Evolutionary conservation across 2,113 vertebrate species (phyloP), one percentile per base, ranked within the genome.

Genomic region (Ammodytes dubius): DNA sequence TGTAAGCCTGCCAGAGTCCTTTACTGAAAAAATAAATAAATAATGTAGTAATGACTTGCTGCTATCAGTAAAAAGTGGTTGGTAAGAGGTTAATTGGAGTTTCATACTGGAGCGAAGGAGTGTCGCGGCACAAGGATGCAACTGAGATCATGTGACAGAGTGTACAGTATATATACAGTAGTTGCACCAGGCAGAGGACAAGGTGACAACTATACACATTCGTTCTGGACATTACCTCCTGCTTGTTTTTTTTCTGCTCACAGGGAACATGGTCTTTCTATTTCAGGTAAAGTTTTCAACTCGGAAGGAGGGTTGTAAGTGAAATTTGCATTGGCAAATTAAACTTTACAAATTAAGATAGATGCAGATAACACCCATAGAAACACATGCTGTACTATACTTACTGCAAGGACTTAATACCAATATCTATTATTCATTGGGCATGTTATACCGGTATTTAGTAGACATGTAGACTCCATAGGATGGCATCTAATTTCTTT

Each of bases 171-270:
- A 65, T 56, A 60, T 58, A 74, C 78, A 86, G 77, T 81, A 86
- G 77, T 81, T 70, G 65, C 60, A 82, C 40, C 27, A 77, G 60
- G 64, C 53, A 82, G 72, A 86, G 79, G 77, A 82, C 74, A 80
- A 82, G 65, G 53, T 19, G 56, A 76, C 81, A 59, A 15, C 58
- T 61, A 27, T 27, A 37, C 73, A 74, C 42, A 68, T 73, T 37
- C 56, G 50, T 61, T 35, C 39, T 66, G 67, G 61, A 87, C 19
- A 14, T 46, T 14, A 50, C 15, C n/a, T 73, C 42, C 15, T 15
- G 49, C 19, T 53, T 63, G 19, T 58, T 72, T 74, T 45, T 66
- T 46, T 15, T 70, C 14, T 37, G 61, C 5, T 52, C 37, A 54
- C 7, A 71, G 6, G 27, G 27, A 64, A 27, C 9, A 27, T 39